A percentile compares a stretch with the other conserved stretches of the same genome.
Conservation (phyloP, 2,888 invertebrate genomes). For the Azorinus chamasolen region DNA sequence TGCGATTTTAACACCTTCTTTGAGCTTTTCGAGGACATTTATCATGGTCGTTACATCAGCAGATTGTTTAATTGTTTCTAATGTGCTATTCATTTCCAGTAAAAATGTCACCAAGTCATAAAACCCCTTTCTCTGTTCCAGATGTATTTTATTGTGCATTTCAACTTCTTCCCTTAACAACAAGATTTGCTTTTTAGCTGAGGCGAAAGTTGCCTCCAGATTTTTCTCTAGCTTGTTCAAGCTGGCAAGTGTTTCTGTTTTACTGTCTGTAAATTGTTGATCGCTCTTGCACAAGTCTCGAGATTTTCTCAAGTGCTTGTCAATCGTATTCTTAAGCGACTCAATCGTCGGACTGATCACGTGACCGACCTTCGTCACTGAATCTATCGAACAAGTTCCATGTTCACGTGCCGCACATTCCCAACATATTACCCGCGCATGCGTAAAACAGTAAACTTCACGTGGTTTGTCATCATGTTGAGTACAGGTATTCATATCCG, state of each 20-base stretch:
- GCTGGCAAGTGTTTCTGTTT: slow-evolving; percentile 19
- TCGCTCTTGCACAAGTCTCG: slow-evolving; percentile 38
- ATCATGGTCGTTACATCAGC: slow-evolving; percentile 9
- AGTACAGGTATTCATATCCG: slow-evolving; percentile 7
- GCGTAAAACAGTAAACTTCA: slow-evolving; percentile 53
- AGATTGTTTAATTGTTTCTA: slow-evolving; percentile 19
- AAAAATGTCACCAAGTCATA: slow-evolving; percentile 37
- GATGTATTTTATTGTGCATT: slow-evolving; percentile 18
- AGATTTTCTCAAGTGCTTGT: slow-evolving; percentile 26
- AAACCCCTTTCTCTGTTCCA: slow-evolving; percentile 35
- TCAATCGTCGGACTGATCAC: slow-evolving; percentile 30
- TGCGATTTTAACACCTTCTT: slow-evolving; percentile 6
- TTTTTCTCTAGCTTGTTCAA: slow-evolving; percentile 20
- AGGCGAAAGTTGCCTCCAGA: slow-evolving; percentile 29
- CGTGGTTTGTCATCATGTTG: slow-evolving; percentile 34
- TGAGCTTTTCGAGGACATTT: slow-evolving; percentile 16
- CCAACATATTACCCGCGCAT: slow-evolving; percentile 50
- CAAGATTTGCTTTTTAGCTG: slow-evolving; percentile 42
- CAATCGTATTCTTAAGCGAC: slow-evolving; percentile 11
- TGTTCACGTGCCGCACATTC: slow-evolving; percentile 54
- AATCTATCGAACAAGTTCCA: slow-evolving; percentile 35
- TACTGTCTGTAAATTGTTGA: slow-evolving; percentile 33
- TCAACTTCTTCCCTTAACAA: slow-evolving; percentile 30
- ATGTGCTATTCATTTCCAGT: slow-evolving; percentile 31
- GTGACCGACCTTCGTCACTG: slow-evolving; percentile 36